Conservation (phyloP, 2,113 vertebrate species). For the Scolopax mira region DNA sequence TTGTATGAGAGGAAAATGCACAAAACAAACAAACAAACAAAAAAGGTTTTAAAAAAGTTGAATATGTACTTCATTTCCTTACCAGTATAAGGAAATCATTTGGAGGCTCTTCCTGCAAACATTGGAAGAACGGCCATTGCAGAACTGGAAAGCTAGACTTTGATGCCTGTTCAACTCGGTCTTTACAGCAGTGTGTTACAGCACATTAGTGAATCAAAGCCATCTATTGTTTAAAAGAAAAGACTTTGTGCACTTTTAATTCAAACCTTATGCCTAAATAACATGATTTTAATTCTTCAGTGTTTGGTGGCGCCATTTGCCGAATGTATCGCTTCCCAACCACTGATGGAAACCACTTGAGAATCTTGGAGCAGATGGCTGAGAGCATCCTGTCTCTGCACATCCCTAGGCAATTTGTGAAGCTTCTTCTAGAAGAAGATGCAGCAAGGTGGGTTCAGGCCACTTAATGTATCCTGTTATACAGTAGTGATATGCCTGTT, state of each 20-base stretch:
- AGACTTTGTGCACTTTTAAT: not conserved
- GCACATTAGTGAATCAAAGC: not conserved
- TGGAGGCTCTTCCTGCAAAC: not conserved
- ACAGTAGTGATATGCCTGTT: not conserved
- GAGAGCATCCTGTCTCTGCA: constrained; percentile 92
- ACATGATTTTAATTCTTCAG: constrained; percentile 62
- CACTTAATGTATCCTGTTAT: not conserved
- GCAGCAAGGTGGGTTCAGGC: constrained; percentile 80
- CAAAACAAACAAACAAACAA: not conserved
- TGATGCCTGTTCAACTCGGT: not conserved
- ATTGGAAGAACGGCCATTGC: not conserved
- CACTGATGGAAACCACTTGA: constrained; percentile 91
- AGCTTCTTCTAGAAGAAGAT: constrained; percentile 93
- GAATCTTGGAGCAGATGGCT: constrained; percentile 97
- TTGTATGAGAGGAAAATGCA: not conserved
- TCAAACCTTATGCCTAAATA: not conserved
- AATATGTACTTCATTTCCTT: not conserved
- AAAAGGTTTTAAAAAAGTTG: not conserved
- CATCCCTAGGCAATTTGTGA: constrained; percentile 93
- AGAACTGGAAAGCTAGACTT: not conserved
- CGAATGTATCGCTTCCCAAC: constrained; percentile 97
- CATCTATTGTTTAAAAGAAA: not conserved
- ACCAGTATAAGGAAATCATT: not conserved
- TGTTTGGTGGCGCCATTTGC: constrained; percentile 95
- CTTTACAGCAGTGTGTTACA: not conserved